Evolutionary conservation across 2,888 invertebrate genomes (phyloP), one percentile per base, ranked within the genome.

Genomic region (Andrena camellia): DNA sequence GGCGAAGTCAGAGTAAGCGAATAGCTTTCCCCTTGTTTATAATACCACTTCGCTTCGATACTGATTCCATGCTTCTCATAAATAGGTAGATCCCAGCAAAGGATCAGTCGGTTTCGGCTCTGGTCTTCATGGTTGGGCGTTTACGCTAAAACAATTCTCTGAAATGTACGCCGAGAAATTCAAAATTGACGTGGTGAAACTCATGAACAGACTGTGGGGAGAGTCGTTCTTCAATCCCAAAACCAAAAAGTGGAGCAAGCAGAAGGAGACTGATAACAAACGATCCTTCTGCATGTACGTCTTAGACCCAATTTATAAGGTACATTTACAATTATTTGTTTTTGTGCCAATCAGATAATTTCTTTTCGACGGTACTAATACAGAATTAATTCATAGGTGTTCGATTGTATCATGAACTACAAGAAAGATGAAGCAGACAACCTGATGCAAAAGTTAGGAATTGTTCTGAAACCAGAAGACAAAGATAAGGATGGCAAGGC

Each of bases 41-140:
- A n/a, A 48, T 69, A 26, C 17, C 17, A 0, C 17, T 42, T 59
- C 42, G 59, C 33, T 57, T 26, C 67, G n/a, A 69, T 72, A 29
- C 57, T 70, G 54, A 62, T 20, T 35, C 60, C n/a, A 8, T 8
- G 48, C 64, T 84, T 69, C 7, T 71, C 48, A 1, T 1, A 63
- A 78, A 88, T 71, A 96, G 96, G 96, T 98, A 90, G 99, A 99
- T 95, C 99, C 99, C 90, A 98, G 98, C 95, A 98, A 98, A 95
- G 99, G 99, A 90, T 99, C 99, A 84, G 99, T 99, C 85, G 99
- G 99, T 93, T 99, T 99, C 94, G 99, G 99, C 84, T 99, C 99
- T 33, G 99, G 99, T 92, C 97, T 99, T 85, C 99, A 99, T 94
- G 99, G 99, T 87, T 99, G 99, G 99, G 99, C 99, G 69, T 99